Evolutionary conservation across 2,113 vertebrate genomes (phyloP), one percentile per base, ranked within the genome.

Genomic region (Gasterosteus nipponicus): DNA sequence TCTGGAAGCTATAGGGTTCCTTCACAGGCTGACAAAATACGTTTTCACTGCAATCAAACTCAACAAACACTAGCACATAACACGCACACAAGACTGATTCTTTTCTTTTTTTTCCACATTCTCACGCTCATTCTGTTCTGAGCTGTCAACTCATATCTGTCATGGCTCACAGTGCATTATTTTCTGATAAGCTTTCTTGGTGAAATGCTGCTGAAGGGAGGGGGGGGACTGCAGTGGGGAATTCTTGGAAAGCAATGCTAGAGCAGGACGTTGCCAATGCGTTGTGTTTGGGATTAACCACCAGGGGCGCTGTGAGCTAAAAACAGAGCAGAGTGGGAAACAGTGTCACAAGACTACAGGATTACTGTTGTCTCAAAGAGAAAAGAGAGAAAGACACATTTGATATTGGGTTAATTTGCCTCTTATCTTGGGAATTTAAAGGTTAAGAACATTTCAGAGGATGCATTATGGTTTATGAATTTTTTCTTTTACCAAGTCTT

Each of bases 241-340:
- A 5, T 10, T 11, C 31, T 63, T 31, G 39, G 31, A 51, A 49
- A 57, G 71, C n/a, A 8, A 19, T 60, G 73, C 42, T 56, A 38
- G 44, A 39, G 51, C 1, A n/a, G 7, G 26, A 53, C 2, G 54
- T 7, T 7, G 15, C n/a, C n/a, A 10, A 38, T 73, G 67, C 15
- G 0, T 41, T 3, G 3, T 6, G 12, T 35, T n/a, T 38, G 5
- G 16, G 53, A 14, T 1, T 60, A 41, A 62, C 89, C 89, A 89
- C 86, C 35, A 81, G 87, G 77, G 86, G 89, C 8, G 10, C 77
- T 85, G 67, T 82, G 68, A 66, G 79, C 66, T 73, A 58, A 83
- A 69, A 59, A 49, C 71, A 78, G 56, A 65, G 77, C 38, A 33
- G 19, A 41, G 29, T 3, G 46, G n/a, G 46, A 11, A 29, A 61